Evolutionary conservation across 2,888 invertebrate species (phyloP).

Genomic region (Bruchidius siliquastri): DNA sequence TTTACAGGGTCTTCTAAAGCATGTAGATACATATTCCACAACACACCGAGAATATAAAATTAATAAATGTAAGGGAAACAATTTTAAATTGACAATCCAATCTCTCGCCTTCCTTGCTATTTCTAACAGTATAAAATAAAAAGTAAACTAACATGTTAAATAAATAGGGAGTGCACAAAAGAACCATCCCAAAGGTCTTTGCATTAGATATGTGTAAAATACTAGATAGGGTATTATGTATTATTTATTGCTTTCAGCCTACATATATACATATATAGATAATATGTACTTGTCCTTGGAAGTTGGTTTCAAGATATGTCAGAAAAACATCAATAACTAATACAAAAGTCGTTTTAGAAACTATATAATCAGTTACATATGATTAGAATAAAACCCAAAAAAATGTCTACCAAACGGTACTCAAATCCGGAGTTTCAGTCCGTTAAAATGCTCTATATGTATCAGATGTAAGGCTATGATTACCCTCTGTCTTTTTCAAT

Average conservation of each 20-base stretch:
- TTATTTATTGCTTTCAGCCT: background rate
- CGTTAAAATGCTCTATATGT: too few species aligned
- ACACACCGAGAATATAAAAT: background rate
- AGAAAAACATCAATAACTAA: background rate
- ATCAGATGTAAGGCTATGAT: too few species aligned
- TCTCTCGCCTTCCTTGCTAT: constrained; percentile 27
- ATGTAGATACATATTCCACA: background rate
- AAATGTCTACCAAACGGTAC: too few species aligned
- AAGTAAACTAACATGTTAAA: constrained; percentile 8
- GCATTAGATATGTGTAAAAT: background rate
- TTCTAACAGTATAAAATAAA: constrained; percentile 14
- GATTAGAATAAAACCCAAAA: too few species aligned
- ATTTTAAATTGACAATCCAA: constrained; percentile 28
- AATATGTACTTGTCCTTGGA: background rate
- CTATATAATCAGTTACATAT: too few species aligned
- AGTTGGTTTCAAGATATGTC: background rate
- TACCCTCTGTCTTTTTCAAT: too few species aligned
- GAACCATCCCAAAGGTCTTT: background rate
- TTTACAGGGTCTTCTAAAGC: constrained; percentile 10
- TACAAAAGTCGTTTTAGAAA: too few species aligned
- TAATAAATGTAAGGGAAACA: constrained; percentile 21
- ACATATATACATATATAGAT: background rate
- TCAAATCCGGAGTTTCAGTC: too few species aligned
- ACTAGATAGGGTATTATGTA: background rate
- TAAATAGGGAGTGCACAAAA: constrained; percentile 3